Base-by-base conservation (phyloP, 2,888 invertebrate species). In the Caenorhabditis sp. region DNA sequence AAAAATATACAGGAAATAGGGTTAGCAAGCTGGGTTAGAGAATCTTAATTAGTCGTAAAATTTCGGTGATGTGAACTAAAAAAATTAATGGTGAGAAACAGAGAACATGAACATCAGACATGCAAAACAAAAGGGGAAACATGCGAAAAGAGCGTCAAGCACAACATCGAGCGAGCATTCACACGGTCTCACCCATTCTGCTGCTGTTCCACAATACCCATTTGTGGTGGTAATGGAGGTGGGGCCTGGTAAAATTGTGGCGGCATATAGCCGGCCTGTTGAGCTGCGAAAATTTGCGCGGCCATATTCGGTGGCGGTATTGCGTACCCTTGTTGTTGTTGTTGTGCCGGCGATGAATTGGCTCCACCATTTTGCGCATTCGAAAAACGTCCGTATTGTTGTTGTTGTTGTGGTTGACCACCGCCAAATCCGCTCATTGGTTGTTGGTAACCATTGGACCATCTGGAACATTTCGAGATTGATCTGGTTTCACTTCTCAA, bases 111-210 rank as follows among this genome's bases (percentile, higher is more conserved):
- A 43, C 23, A n/a, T 4, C 59, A 70, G 61, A 67, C 3, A 67
- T n/a, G n/a, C n/a, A 61, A 59, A 56, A 63, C 59, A 36, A 26
- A 38, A 21, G 14, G 31, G 4, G 20, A 54, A 23, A 27, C 53
- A 23, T 4, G 25, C 7, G 17, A 62, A 25, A 67, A 59, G 64
- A 52, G 53, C 61, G 62, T 63, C 64, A 72, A 65, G 64, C n/a
- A 52, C 8, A n/a, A 36, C 31, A 57, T 31, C 31, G 17, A 54
- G 10, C 26, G 23, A 25, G 23, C 57, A 58, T 3, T 66, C 63
- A 67, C 67, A 63, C 59, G 56, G 54, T 72, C 72, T 72, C 72
- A 72, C 72, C 72, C 72, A 72, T 72, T 72, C 23, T 61, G 61
- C 26, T 67, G 25, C 26, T 17, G 17, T 26, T 26, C 56, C 25